Evolutionary conservation across 2,113 vertebrate species (phyloP), one percentile per base, ranked within the genome.

Genomic region (Saccopteryx bilineata): DNA sequence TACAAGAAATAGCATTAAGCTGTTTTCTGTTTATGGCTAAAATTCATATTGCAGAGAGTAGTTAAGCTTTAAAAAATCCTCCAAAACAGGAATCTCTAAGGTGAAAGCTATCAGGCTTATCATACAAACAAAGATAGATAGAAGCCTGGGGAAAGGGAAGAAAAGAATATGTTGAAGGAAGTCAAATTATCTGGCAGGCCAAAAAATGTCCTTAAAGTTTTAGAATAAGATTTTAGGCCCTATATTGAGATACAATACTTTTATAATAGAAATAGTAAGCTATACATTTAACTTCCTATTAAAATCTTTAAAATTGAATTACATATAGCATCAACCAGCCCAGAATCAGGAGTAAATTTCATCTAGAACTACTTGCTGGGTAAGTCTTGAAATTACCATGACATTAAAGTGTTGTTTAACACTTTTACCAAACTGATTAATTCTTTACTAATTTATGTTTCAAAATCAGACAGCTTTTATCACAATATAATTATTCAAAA

Each of bases 401-500:
- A 95, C 74, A 75, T 24, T 87, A 1, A 33, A 91, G 58, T 87
- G 76, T 60, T 91, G 31, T 96, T 96, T 79, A 93, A 18, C 4
- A 66, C 31, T 31, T 92, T 48, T 97, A 92, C 93, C 97, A 98
- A 97, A 71, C 66, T 97, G 82, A 97, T 98, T 98, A 97, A 98
- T 92, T 95, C 74, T 97, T 94, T 71, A 97, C 95, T 97, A 97
- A 96, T 96, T 82, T 96, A 88, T 84, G 88, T 95, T 96, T 92
- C 69, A 96, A 87, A 86, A 91, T 97, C 85, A 95, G 90, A 96
- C 97, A 98, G 95, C 60, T 98, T 98, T 98, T 97, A 97, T 88
- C 87, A 96, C 96, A 92, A 92, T 95, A 58, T 97, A 92, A 90
- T 96, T 93, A 80, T 83, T 93, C 14, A 21, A 78, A 92, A 78